phyloP scores from a whole-genome alignment of 2,113 vertebrate genomes.

The Typhlomys cinereus region DNA sequence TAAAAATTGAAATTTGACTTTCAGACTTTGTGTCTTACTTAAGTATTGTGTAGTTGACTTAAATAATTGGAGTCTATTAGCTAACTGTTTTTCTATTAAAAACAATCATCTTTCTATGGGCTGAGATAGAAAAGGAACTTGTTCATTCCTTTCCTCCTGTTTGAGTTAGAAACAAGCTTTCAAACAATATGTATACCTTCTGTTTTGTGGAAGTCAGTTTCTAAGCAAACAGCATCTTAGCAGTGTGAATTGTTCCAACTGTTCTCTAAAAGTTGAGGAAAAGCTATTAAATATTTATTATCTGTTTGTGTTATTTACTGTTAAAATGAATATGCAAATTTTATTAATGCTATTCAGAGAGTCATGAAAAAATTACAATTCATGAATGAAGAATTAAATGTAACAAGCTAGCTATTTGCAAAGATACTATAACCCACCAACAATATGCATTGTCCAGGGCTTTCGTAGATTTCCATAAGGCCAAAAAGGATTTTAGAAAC shows the following conservation, averaged over 20 bases:
- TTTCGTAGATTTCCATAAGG: background rate
- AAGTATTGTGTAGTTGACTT: background rate
- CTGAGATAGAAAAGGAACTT: constrained; percentile 10
- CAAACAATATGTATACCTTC: constrained; percentile 63
- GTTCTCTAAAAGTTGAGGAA: constrained; percentile 60
- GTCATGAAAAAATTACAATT: constrained; percentile 55
- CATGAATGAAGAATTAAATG: constrained; percentile 63
- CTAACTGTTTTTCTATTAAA: background rate
- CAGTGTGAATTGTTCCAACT: constrained; percentile 67
- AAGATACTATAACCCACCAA: background rate
- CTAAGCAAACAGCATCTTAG: constrained; percentile 69
- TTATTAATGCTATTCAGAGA: constrained; percentile 64
- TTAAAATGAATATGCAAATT: constrained; percentile 70
- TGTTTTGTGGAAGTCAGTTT: constrained; percentile 59
- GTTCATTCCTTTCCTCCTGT: constrained; percentile 47
- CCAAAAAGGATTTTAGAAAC: background rate
- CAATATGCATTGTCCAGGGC: background rate
- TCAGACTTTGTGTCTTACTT: no score
- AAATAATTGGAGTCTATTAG: constrained; percentile 2
- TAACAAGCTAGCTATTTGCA: constrained; percentile 11
- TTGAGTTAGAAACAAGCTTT: constrained; percentile 2
- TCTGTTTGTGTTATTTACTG: constrained; percentile 70
- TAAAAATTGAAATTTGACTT: constrained; percentile 26
- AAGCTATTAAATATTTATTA: constrained; percentile 72
- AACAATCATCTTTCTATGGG: background rate